Evolutionary conservation across 2,888 invertebrate genomes (phyloP), one percentile per base, ranked within the genome.

Genomic region (Trisateles emortualis): DNA sequence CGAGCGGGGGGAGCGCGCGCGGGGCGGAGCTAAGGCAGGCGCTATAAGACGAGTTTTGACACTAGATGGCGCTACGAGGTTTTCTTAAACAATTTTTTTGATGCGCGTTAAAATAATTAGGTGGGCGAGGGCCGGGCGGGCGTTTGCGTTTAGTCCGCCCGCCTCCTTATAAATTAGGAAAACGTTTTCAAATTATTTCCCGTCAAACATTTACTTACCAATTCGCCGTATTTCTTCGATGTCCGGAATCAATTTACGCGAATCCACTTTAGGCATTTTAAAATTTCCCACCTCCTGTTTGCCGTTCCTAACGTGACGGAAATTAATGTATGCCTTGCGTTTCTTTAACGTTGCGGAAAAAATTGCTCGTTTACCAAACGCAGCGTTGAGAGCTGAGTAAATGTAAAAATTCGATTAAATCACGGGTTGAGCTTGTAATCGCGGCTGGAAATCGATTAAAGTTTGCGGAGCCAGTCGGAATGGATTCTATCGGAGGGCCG

Each of bases 261-360:
- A 87, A 86, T 86, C 78, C 78, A 81, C 84, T 81, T 82, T 69
- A 75, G 68, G 77, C 76, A 81, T 86, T 85, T 87, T 79, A 84
- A 84, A 86, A 86, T 88, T 83, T 79, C 79, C 76, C 78, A 78
- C 79, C 69, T 66, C 68, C 78, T 82, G 81, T 84, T 83, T 86
- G 81, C 81, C 70, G 76, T 71, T 71, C 62, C 47, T 67, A 77
- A 85, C 84, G 84, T 78, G 83, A 84, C 80, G 86, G 86, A 89
- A 90, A 90, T 91, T 87, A 87, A 86, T 90, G 89, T 90, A 86
- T 89, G 85, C 89, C 81, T 80, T 84, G 81, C 83, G 78, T 87
- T 84, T 81, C 70, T 74, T 72, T 59, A 62, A 65, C 61, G 46
- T 55, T 53, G 64, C 63, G 65, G 69, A 72, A 69, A 76, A 80